Conservation (phyloP, 1,140 invertebrate genomes). For the Papilio helenus region DNA sequence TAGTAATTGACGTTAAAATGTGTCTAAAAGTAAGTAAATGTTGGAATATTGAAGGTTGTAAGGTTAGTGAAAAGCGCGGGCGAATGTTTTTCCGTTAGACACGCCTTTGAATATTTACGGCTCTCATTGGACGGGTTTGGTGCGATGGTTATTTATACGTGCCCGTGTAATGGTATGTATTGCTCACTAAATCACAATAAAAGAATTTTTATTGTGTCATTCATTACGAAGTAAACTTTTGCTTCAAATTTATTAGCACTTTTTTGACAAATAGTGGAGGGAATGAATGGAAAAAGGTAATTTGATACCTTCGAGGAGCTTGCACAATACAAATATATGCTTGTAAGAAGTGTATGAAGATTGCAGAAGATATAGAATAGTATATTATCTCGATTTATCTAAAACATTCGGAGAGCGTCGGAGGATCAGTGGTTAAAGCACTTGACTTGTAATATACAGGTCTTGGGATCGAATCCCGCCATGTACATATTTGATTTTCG, state of each 20-base stretch:
- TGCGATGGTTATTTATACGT: conserved; percentile 7
- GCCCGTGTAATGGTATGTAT: conserved; percentile 3
- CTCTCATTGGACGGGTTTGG: conserved; percentile 7
- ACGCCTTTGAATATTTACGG: conserved; percentile 12
- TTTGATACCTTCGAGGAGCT: not conserved
- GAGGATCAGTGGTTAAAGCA: too few relatives aligned
- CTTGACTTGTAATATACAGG: too few relatives aligned
- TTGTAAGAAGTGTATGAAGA: too few relatives aligned
- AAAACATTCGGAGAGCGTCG: too few relatives aligned
- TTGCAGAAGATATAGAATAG: too few relatives aligned
- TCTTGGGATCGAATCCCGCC: too few relatives aligned
- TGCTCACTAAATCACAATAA: conserved; percentile 10
- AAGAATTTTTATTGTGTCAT: conserved; percentile 1
- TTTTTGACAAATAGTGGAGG: conserved; percentile 7
- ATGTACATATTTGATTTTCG: too few relatives aligned
- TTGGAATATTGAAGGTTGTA: not conserved
- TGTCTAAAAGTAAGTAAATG: not conserved
- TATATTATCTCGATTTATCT: too few relatives aligned
- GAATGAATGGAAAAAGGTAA: not conserved
- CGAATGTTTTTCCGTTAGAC: conserved; percentile 5
- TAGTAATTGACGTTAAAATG: not conserved
- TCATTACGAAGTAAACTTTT: not conserved
- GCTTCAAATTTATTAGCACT: not conserved
- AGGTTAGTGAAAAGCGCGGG: not conserved
- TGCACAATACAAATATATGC: not conserved